Base-by-base conservation (phyloP, 2,797 vertebrate species). In the Calcarius lapponicus region DNA sequence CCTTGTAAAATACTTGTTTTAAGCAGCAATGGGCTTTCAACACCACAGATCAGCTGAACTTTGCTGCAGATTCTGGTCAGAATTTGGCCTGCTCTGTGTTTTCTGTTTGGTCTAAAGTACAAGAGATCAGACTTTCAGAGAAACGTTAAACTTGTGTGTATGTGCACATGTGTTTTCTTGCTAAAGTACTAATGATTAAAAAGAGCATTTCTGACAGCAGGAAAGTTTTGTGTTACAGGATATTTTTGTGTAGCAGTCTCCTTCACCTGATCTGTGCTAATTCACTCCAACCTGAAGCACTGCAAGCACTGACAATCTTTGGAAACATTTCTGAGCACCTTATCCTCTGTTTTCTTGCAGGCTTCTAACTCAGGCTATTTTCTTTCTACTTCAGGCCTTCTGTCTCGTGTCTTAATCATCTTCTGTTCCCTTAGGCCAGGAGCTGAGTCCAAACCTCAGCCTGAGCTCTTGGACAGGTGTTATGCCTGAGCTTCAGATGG, bases 61-160 rank as follows among this genome's bases (percentile, higher is more conserved):
- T 81, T 81, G 76, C 57, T 79, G 69, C 82, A 81, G 90, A 79
- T 80, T 71, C 72, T 94, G n/a, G 7, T 90, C 90, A 95, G 76
- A 95, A 60, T 93, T 96, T 92, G 92, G 89, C 92, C 83, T 54
- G 62, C 34, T 73, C 80, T 86, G 54, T 95, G 75, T 91, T 97
- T 98, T 98, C 97, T 91, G 89, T 98, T 98, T 98, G 95, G 95
- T 98, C 96, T 98, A 86, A 96, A 93, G 91, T 90, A 92, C 92
- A 91, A 93, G 92, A 96, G 95, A 97, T 95, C 95, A 97, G 97
- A 97, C 80, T 76, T 96, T 86, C 76, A 94, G 76, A 95, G 96
- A 96, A 98, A 98, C 10, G 38, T 95, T 96, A 97, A 96, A 94
- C 92, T 80, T 38, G 43, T 62, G 38, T 86, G 69, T 75, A 28